phyloP scores from a whole-genome alignment of 2,113 vertebrate genomes.

The Illadopsis cleaveri region DNA sequence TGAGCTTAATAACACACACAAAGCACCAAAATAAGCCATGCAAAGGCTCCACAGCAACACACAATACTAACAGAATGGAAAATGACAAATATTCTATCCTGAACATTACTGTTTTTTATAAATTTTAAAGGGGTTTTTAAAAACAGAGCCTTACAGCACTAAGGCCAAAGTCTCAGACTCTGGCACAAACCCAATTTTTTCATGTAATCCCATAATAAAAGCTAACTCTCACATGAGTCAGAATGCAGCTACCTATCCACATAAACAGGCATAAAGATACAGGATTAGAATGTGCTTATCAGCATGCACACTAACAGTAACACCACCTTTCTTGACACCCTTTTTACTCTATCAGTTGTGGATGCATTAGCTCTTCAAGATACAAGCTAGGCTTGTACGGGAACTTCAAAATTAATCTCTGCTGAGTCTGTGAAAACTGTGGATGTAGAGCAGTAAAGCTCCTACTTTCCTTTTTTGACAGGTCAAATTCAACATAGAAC shows the following conservation, averaged over 20 bases:
- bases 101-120: background rate
- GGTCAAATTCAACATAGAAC: background rate
- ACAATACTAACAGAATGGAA: background rate
- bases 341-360: background rate
- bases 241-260: background rate
- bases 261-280: fast-evolving
- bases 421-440: background rate
- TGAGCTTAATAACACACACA: background rate
- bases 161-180: background rate
- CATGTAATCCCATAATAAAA: background rate
- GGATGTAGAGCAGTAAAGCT: fast-evolving
- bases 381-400: background rate
- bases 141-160: background rate
- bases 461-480: background rate
- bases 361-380: fast-evolving
- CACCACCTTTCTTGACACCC: background rate
- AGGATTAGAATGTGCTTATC: fast-evolving
- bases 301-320: background rate
- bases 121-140: background rate
- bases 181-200: background rate
- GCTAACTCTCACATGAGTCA: background rate
- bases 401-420: background rate
- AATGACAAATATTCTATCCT: background rate
- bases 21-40: background rate
- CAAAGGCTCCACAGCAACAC: background rate